phyloP scores from a whole-genome alignment of 2,113 vertebrate genomes.

The Stomatorhinus ivindoensis region DNA sequence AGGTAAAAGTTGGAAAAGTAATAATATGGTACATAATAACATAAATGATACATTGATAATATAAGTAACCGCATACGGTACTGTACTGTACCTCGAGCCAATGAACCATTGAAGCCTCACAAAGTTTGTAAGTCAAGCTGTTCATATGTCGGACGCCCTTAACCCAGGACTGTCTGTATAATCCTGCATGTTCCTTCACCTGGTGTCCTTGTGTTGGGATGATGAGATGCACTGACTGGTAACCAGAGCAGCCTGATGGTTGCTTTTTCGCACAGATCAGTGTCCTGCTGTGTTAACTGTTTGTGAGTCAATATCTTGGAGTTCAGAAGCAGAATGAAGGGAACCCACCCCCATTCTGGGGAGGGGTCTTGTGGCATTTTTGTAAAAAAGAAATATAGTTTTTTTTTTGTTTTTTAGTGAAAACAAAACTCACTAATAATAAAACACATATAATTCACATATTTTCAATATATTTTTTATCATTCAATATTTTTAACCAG shows the following conservation, averaged over 20 bases:
- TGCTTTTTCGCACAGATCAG: neutral
- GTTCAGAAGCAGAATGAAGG: neutral
- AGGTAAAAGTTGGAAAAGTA: neutral
- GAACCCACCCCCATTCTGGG: neutral
- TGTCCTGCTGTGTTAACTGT: neutral
- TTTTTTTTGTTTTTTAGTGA: no score
- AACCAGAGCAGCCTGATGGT: neutral
- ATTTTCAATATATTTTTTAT: neutral
- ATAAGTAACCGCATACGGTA: neutral
- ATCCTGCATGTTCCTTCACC: neutral
- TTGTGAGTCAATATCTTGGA: neutral
- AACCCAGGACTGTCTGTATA: neutral
- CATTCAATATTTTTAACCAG: neutral
- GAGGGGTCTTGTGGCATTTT: neutral
- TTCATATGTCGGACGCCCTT: neutral
- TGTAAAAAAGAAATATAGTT: neutral
- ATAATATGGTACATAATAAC: neutral
- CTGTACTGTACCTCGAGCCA: neutral
- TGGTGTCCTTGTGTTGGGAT: neutral
- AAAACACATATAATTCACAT: neutral
- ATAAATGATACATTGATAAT: neutral
- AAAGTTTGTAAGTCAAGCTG: neutral
- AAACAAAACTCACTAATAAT: no score
- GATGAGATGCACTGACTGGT: neutral
- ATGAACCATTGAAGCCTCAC: neutral